Base-by-base conservation (phyloP, 2,113 vertebrate genomes). In the Megaceryle maxima region DNA sequence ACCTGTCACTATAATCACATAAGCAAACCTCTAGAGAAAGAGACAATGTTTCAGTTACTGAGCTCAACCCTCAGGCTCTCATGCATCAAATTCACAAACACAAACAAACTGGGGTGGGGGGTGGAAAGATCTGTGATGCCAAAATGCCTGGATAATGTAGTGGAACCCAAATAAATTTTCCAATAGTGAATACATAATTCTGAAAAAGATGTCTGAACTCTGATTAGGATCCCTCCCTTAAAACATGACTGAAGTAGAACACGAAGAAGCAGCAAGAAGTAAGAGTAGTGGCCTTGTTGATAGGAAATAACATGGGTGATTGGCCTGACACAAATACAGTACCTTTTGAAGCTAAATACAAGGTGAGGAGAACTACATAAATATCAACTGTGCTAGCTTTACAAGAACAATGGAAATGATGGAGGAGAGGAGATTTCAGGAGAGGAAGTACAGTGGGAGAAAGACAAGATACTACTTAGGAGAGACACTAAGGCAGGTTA, bases 1-100 rank as follows among this genome's bases (percentile, higher is more conserved):
- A 95, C 69, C 94, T 95, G 93, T 96, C 96, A 97, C 91, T 96
- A 92, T 95, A 97, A 96, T 96, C 94, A 95, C 73, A 92, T 89
- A 95, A 95, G 63, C 4, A 11, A 95, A 95, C 83, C 91, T 94
- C 91, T 91, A 94, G 92, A 95, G 92, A 96, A 95, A 97, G 91
- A 95, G 94, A 95, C 96, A 95, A 84, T 68, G 92, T 95, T 96
- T 97, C 89, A 82, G 91, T 92, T 96, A 96, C 91, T 78, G 85
- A 95, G 89, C 88, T 92, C 87, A 96, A 94, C 83, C 96, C 95
- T 95, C 91, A 92, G 96, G 94, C 94, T 94, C 69, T 87, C 56
- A 55, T 29, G 83, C 88, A 88, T 89, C 91, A 94, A 94, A 94
- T 75, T 94, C 86, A 84, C 63, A 94, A 92, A 93, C 0, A 9